Percentiles rank a stretch among this genome's conserved stretches.
Evolutionary conservation across 2,113 vertebrate genomes (phyloP).

Genomic region (Colaptes auratus): DNA sequence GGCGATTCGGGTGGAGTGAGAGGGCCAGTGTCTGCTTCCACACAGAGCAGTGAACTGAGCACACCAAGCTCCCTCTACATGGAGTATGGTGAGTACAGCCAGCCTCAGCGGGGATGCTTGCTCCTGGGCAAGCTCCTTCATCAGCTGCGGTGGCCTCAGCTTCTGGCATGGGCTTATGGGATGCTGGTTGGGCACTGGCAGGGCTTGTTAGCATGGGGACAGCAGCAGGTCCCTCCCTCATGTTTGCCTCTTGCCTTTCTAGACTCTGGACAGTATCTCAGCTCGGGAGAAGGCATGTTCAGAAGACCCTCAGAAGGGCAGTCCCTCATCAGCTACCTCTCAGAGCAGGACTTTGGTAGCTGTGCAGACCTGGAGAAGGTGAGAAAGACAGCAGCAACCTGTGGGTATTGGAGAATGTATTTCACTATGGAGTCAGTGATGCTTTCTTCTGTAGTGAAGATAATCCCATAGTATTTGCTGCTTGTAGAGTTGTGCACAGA

Average conservation of each 20-base stretch:
- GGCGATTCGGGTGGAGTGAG: constrained; percentile 67
- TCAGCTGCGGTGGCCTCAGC: background rate
- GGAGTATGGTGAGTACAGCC: constrained; percentile 84
- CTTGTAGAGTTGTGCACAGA: background rate
- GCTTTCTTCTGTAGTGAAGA: background rate
- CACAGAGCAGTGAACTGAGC: constrained; percentile 78
- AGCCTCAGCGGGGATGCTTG: rapidly evolving
- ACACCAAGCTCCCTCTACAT: constrained; percentile 83
- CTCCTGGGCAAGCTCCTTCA: background rate
- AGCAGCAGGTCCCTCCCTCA: background rate
- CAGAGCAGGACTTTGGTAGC: constrained; percentile 98
- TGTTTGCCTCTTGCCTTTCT: background rate
- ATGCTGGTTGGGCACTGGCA: background rate
- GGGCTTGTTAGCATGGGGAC: background rate
- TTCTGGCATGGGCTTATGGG: background rate
- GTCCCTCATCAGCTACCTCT: constrained; percentile 98
- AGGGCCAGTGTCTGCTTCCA: constrained; percentile 76
- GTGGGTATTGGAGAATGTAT: background rate
- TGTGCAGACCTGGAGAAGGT: constrained; percentile 99
- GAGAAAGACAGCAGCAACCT: background rate
- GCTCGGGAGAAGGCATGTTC: constrained; percentile 89
- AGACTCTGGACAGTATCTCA: constrained; percentile 84
- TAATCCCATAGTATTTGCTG: background rate
- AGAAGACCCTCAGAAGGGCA: constrained; percentile 94
- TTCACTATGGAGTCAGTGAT: background rate